phyloP scores from a whole-genome alignment of 2,113 vertebrate genomes.

The Protomyctophum bolini region DNA sequence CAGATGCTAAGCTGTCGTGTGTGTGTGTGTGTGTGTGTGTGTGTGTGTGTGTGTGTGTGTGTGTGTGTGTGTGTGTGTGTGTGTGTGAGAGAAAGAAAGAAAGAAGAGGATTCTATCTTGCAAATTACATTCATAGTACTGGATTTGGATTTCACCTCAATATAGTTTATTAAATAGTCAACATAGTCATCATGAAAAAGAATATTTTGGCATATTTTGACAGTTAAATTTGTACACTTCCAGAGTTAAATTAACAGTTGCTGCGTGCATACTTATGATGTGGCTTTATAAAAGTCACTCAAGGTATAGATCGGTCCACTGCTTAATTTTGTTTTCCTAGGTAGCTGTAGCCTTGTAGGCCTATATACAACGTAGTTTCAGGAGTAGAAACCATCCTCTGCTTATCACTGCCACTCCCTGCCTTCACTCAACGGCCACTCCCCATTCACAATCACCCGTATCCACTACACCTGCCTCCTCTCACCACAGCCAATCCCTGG shows the following conservation, averaged over 20 bases:
- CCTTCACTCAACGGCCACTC: no score
- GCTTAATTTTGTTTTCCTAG: constrained; percentile 21
- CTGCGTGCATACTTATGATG: constrained; percentile 5
- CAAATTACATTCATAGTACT: background rate
- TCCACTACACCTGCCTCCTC: no score
- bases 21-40: background rate
- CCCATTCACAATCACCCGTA: no score
- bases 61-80: background rate
- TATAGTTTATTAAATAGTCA: constrained; percentile 79
- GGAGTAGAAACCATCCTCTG: no score
- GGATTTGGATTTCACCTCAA: constrained; percentile 48
- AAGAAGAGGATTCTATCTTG: background rate
- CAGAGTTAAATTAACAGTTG: background rate
- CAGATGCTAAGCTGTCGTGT: constrained; percentile 18
- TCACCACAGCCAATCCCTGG: no score
- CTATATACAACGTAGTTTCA: no score
- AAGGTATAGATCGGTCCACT: constrained; percentile 21
- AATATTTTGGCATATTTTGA: constrained; percentile 4
- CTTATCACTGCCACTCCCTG: no score
- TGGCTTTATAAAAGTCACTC: constrained; percentile 60
- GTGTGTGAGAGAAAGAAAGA: background rate
- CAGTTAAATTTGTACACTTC: no score
- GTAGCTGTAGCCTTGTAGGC: no score
- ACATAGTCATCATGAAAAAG: constrained; percentile 55
- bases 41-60: background rate